These are phyloP conservation scores for Harmothoe impar DNA, from an alignment of 2,888 invertebrate species.

Conservation along the genomic window DNA sequence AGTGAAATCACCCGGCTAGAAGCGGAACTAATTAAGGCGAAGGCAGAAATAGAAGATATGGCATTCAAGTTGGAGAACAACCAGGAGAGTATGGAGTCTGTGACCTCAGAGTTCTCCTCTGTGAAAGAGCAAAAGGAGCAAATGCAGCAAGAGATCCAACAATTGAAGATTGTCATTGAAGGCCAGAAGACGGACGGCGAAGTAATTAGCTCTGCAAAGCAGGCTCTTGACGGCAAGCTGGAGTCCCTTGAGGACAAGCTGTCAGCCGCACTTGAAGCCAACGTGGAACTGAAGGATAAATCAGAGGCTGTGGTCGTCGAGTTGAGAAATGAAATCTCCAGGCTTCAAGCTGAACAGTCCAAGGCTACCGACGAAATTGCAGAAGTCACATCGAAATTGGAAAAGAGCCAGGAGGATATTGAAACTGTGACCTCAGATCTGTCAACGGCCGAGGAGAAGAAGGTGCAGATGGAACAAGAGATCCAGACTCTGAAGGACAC, in stretches of 20 bases:
- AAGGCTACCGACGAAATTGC: neutral
- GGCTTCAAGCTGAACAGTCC: neutral
- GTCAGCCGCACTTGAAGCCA: neutral
- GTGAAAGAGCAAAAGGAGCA: neutral
- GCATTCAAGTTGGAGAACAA: constrained; percentile 43
- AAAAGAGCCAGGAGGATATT: constrained; percentile 6
- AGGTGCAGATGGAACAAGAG: constrained; percentile 18
- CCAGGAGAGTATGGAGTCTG: neutral
- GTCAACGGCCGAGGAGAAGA: neutral
- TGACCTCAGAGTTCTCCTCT: neutral
- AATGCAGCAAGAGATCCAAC: constrained; percentile 16
- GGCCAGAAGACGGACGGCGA: neutral
- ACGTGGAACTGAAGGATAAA: neutral
- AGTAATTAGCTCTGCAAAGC: neutral
- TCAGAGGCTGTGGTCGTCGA: neutral
- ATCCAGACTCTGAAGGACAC: neutral
- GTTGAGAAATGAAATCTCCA: neutral
- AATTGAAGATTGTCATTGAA: neutral
- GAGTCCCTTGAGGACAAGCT: neutral
- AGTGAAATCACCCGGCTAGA: neutral
- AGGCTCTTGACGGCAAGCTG: neutral
- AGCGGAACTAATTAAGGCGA: neutral
- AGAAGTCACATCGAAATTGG: constrained; percentile 7
- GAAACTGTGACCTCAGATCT: neutral
- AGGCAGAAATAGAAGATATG: neutral